Evolutionary conservation across 2,797 vertebrate genomes (phyloP), one percentile per base, ranked within the genome.

Genomic region (Huso huso): DNA sequence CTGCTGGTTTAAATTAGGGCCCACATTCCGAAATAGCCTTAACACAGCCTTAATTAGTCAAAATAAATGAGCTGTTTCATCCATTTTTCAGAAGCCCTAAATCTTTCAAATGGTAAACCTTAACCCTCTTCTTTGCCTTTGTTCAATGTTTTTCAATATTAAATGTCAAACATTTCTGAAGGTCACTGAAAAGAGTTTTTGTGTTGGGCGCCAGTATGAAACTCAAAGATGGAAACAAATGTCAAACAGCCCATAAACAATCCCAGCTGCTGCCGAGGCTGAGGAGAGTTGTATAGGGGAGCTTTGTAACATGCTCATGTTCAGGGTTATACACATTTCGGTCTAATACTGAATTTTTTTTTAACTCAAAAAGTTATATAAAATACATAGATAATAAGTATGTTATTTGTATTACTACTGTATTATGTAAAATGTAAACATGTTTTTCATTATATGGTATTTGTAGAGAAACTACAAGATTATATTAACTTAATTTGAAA

Each of bases 221-320:
- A 70, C 15, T 64, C 73, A 74, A 82, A 73, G 81, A 81, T 71
- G 72, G 77, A 81, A 71, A 37, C 76, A 74, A 65, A 72, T 82
- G 83, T 80, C 81, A 81, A 81, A 82, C 71, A 79, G 79, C 71
- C 53, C 8, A 49, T 52, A 58, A 65, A 70, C 49, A 63, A 18
- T 68, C 50, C 64, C 68, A 74, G 69, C 71, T 72, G 67, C 53
- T 59, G 11, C 8, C 23, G 50, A 65, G 37, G 15, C 51, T 48
- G 59, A 57, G 50, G 15, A 69, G 13, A 37, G 37, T 37, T 37
- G 37, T 37, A 37, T 5, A 37, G 37, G 37, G 7, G 12, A 65
- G 55, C 55, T 58, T n/a, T 58, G 55, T n/a, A 13, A 58, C 6
- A 6, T 58, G 10, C 11, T n/a, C 12, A 11, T 8, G 49, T 4